Evolutionary conservation across 2,797 vertebrate genomes (phyloP), one percentile per base, ranked within the genome.

Genomic region (Lepus townsendii): DNA sequence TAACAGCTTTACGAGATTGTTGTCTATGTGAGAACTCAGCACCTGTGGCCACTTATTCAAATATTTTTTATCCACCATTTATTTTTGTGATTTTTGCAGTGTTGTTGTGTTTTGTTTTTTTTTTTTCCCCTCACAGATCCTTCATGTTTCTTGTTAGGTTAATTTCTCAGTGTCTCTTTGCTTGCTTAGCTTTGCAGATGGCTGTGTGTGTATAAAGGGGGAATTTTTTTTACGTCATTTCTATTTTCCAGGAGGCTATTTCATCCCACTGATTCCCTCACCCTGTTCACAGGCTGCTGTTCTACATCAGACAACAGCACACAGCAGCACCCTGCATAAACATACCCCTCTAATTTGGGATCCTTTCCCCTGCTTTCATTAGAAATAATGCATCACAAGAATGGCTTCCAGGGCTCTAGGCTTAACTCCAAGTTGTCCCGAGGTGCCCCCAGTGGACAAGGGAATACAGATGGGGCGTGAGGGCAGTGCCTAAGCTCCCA

Each of bases 151-250:
- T 78, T 83, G 24, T 86, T 71, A 63, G 16, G 52, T 85, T 75
- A 60, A 62, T 73, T 86, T 93, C 35, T 93, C 76, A 90, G 3
- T 47, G 54, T 93, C 79, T 79, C 63, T 38, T 84, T 82, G 24
- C 57, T 86, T 93, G 27, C n/a, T 73, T 91, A 72, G 42, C 20
- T 83, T 38, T 84, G 32, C 68, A 76, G 26, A 5, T 68, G 12
- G 50, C 7, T 16, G 10, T 66, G 16, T 60, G 16, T n/a, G 6
- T 24, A 13, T 3, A 50, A 83, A 91, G 11, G 22, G 54, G 7
- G 42, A 68, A 42, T 93, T 75, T 85, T 85, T 62, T 1, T 35
- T 35, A 84, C 16, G 3, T 3, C 32, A 26, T 79, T 62, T 62
- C 11, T 66, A 20, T 68, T 84, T 71, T 88, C 14, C 77, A 84